Percentiles rank a stretch among this genome's conserved stretches.
These are phyloP conservation scores for Pelvicachromis taeniatus DNA, from an alignment of 2,113 vertebrate species.

Conservation along the genomic window DNA sequence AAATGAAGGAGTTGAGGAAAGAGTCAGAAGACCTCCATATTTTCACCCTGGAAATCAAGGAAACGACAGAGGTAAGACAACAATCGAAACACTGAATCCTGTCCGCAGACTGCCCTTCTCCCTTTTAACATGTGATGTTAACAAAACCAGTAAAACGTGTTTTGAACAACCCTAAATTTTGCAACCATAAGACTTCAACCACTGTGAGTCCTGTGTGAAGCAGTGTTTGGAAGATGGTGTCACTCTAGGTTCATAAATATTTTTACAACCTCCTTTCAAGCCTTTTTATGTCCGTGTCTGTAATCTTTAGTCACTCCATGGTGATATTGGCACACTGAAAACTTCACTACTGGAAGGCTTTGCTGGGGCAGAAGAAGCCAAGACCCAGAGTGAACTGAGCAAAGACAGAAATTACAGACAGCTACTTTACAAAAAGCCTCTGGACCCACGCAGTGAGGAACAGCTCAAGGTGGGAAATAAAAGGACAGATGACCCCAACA, in stretches of 20 bases:
- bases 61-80: constrained; percentile 86
- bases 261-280: background rate
- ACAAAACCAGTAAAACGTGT: background rate
- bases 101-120: background rate
- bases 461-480: constrained; percentile 85
- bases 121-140: background rate
- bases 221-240: background rate
- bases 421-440: constrained; percentile 88
- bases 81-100: background rate
- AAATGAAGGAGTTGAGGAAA: constrained; percentile 83
- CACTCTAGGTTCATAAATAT: background rate
- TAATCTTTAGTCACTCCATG: constrained; percentile 83
- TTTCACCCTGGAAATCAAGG: constrained; percentile 91
- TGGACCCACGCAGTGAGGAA: constrained; percentile 91
- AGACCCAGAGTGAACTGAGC: constrained; percentile 80
- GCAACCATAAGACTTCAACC: background rate
- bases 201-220: background rate
- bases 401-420: constrained; percentile 81
- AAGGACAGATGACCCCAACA: background rate
- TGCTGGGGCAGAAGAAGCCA: constrained; percentile 87
- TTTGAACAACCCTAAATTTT: background rate
- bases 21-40: constrained; percentile 82
- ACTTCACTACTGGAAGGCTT: constrained; percentile 90
- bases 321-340: constrained; percentile 88
- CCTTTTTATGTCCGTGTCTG: background rate